Conservation (phyloP, 2,888 invertebrate species). For the Pyrrhia umbra region DNA sequence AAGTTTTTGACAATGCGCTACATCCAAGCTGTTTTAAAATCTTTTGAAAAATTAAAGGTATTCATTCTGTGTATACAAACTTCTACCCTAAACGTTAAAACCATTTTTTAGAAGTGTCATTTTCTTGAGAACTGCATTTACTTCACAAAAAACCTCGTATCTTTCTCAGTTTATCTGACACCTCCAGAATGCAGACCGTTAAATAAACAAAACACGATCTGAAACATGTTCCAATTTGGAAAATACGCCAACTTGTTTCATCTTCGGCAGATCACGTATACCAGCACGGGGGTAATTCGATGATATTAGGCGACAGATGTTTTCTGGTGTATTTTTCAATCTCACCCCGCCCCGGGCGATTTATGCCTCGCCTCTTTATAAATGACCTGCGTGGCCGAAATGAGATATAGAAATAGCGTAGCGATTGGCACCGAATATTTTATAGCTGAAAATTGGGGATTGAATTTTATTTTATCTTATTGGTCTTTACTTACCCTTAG, state of each 20-base stretch:
- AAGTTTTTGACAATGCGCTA: conserved; percentile 36
- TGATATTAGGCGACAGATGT: conserved; percentile 84
- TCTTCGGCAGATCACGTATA: conserved; percentile 77
- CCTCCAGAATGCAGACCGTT: background rate
- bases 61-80: too few relatives aligned
- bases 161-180: background rate
- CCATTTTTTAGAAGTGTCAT: too few relatives aligned
- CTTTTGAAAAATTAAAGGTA: conserved; percentile 1
- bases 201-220: conserved; percentile 40
- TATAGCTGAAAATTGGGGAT: conserved; percentile 26
- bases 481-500: background rate
- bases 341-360: conserved; percentile 64
- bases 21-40: conserved; percentile 23
- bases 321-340: conserved; percentile 79
- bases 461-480: conserved; percentile 28
- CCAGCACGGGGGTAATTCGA: conserved; percentile 76
- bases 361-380: conserved; percentile 62
- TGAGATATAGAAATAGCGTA: conserved; percentile 60
- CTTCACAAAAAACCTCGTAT: background rate
- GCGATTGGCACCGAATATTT: conserved; percentile 54
- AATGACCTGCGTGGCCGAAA: conserved; percentile 64
- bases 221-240: conserved; percentile 51
- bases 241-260: conserved; percentile 63
- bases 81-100: too few relatives aligned
- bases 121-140: too few relatives aligned